Base-by-base conservation (phyloP, 2,888 invertebrate genomes). In the Gonocerus acuteangulatus region DNA sequence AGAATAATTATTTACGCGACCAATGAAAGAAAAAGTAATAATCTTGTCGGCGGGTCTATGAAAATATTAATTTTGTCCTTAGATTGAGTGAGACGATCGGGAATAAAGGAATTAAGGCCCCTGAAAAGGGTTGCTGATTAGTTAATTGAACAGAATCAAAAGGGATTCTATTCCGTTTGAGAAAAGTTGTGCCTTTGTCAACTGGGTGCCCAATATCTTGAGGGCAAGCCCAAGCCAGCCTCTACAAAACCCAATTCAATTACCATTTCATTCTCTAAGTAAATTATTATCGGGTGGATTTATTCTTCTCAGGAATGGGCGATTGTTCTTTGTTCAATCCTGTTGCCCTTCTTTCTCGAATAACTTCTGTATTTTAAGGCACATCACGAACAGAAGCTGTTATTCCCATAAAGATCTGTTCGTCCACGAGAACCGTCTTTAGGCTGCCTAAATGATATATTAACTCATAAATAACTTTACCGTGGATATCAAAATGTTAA, bases 121-220 rank as follows among this genome's bases (percentile, higher is more conserved):
- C 34, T 49, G 49, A 49, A 34, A 49, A 49, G 49, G 32, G 32
- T 16, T 49, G 32, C 11, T 49, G 49, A 49, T 49, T 49, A 49
- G 22, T 49, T 49, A 49, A 49, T 49, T 49, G 49, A 49, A 49
- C 49, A 49, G 49, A 49, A 49, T 49, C 48, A 49, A 49, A 49
- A 49, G 49, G 49, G 49, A 34, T 49, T 49, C 49, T 32, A 49
- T 49, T 49, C 49, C 34, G 49, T 49, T 49, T 49, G 49, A 49
- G 49, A 49, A 49, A 49, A 49, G 49, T 49, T 49, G 27, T 27
- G 22, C 49, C 49, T 49, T 49, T 49, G 49, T 49, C 16, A 34
- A 39, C 16, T 18, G 32, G 16, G 16, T 19, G 15, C 34, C 22
- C 49, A 49, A 49, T 49, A 49, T 49, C 49, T 49, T 15, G 27